Base-by-base conservation (phyloP, 2,888 invertebrate genomes). In the Xanthostigma xanthostigma region DNA sequence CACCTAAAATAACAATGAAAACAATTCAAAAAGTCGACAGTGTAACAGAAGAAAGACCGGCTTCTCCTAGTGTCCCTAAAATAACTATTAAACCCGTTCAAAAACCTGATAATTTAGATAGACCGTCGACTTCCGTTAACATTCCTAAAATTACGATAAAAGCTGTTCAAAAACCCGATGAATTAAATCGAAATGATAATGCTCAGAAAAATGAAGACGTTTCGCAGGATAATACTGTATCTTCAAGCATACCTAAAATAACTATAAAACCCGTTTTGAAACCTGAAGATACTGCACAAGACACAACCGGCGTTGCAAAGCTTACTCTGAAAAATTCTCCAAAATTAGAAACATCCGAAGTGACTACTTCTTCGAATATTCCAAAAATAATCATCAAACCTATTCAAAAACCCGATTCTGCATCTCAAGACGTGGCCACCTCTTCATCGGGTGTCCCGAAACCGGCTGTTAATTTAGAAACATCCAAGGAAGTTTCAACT, bases 151-250 rank as follows among this genome's bases (percentile, higher is more conserved):
- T 12, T 33, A 36, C 38, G 38, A 51, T 10, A 38, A 44, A 13
- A 36, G 37, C 33, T 51, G 52, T 36, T 40, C 47, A 33, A 67
- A 66, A 52, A 57, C 57, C 48, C 65, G 66, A 52, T 55, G 78
- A 58, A 79, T 79, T 55, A 77, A 78, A 55, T 66, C 79, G 57
- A 79, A 79, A 66, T 78, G 27, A 27, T 27, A 1, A 6, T 27
- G 27, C 79, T 56, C 78, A 78, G 61, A 79, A 78, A 67, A 73
- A 75, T 57, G 74, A 72, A 57, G 70, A 71, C 55, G 70, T 70
- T 54, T 66, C 72, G 40, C 69, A 73, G 65, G 69, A 71, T 52
- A 66, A 72, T 48, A 71, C 71, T 10, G 50, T 53, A 44, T 50
- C 55, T 44, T 34, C 44, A 13, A 38, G 46, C 40, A 43, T 48